phyloP scores from a whole-genome alignment of 2,113 vertebrate species.

The pig (Sus scrofa) region T2T-Sscrofa CM000816.6:10649501-10650000 shows the following conservation, averaged over 20 bases:
- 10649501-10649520: not conserved
- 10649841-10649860: slow-evolving; percentile 92
- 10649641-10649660: fast-evolving
- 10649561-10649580: not conserved
- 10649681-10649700: fast-evolving
- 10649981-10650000: not conserved
- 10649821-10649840: slow-evolving; percentile 91
- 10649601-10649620: fast-evolving
- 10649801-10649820: slow-evolving; percentile 91
- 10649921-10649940: not conserved
- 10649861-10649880: slow-evolving; percentile 83
- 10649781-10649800: slow-evolving; percentile 92
- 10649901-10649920: not conserved
- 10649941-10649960: not conserved
- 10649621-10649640: not conserved
- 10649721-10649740: not conserved
- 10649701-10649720: not conserved
- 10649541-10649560: not conserved
- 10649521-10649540: not conserved
- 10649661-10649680: fast-evolving
- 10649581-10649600: not conserved
- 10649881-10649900: not conserved
- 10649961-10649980: not conserved
- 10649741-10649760: slow-evolving; percentile 93
- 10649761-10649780: slow-evolving; percentile 93